Evolutionary conservation across 2,888 invertebrate genomes (phyloP), one percentile per base, ranked within the genome.

Genomic region (Drosophila phalerata): DNA sequence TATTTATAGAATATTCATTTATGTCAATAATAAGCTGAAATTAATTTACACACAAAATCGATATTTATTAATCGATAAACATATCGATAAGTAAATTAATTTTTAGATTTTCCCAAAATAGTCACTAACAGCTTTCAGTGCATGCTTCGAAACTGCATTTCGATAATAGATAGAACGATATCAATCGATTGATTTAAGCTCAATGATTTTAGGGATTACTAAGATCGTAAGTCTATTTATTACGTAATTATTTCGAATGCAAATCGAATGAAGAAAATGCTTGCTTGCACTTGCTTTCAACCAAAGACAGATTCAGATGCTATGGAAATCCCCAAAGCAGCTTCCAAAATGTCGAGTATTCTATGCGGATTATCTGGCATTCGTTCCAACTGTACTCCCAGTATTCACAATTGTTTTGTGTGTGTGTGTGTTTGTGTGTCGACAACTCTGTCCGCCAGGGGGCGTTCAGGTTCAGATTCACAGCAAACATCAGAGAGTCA

Each of bases 401-500:
- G 15, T 56, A 43, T 43, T 43, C 15, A 32, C 55, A 43, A 25
- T 43, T 34, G 55, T 32, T 34, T 30, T 30, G 40, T 52, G 15
- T 52, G 43, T 51, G n/a, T 58, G 17, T 42, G 32, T 25, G 45
- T 62, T 28, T 64, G 71, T 71, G 58, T 62, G 74, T 51, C 55
- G 64, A 69, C 69, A 69, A 65, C 42, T 61, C 47, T 60, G 60
- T 58, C 52, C 70, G 79, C 72, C 76, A 69, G 72, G 48, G 77
- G 75, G 78, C 69, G 79, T 69, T 69, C 61, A 47, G 63, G 68
- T 70, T 64, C 63, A 43, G 65, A 72, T 66, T 62, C 63, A 72
- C 40, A 64, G 45, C 47, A 61, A 57, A 25, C 45, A 58, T 38
- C 25, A 42, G 45, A 63, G 77, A 45, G 65, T 73, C 77, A 58